These are phyloP conservation scores for Spinibarbus caldwelli DNA, from an alignment of 2,797 vertebrate genomes.

Conservation along the genomic window DNA sequence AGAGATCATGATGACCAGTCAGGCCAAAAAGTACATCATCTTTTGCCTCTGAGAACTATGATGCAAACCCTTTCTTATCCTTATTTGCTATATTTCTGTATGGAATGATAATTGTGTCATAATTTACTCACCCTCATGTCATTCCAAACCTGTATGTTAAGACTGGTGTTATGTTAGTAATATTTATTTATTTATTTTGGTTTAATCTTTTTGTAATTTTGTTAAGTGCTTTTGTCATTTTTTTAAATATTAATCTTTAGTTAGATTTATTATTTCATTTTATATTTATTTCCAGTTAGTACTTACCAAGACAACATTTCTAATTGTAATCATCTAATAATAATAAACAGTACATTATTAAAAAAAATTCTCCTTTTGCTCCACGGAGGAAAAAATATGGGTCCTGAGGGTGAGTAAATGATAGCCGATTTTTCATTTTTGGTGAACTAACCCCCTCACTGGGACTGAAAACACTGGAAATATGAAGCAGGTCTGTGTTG, in stretches of 20 bases:
- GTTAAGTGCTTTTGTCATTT: background rate
- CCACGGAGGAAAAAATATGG: background rate
- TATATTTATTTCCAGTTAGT: background rate
- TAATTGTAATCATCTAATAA: no score
- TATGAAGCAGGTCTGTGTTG: slow-evolving; percentile 14
- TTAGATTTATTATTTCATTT: background rate
- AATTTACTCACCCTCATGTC: no score
- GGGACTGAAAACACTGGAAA: slow-evolving; percentile 28
- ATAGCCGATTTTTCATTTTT: background rate
- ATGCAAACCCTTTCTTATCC: background rate
- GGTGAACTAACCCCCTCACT: background rate
- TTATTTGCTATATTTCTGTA: background rate
- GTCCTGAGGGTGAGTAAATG: background rate
- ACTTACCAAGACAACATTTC: background rate
- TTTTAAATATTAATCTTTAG: no score
- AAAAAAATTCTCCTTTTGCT: background rate
- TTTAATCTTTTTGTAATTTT: background rate
- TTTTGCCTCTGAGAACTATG: background rate
- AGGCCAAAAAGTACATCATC: background rate
- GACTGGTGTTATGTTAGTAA: background rate
- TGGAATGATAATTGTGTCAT: background rate
- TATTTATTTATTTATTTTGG: background rate
- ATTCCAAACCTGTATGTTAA: background rate
- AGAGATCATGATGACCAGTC: slow-evolving; percentile 35
- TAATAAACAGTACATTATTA: background rate